Percentiles rank a stretch among this genome's conserved stretches.
phyloP scores from a whole-genome alignment of 2,113 vertebrate genomes.

The Myodes glareolus region DNA sequence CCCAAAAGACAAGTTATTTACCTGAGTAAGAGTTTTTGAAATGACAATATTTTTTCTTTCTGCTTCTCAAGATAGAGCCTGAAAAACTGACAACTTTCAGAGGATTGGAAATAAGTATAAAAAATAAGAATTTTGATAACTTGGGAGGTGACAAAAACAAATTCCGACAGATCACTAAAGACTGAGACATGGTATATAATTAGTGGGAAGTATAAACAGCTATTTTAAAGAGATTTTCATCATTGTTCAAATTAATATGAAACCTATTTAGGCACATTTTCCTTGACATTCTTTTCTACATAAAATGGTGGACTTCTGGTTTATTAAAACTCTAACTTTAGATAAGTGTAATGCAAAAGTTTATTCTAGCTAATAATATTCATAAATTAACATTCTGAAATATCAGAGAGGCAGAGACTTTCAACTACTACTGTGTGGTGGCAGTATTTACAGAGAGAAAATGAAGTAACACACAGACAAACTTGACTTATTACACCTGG shows the following conservation, averaged over 20 bases:
- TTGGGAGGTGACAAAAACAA: neutral
- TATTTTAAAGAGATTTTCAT: neutral
- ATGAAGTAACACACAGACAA: neutral
- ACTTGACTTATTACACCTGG: fast-evolving
- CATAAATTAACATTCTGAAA: neutral
- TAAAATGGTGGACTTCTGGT: neutral
- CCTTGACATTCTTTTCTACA: neutral
- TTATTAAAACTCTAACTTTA: neutral
- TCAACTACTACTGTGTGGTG: fast-evolving
- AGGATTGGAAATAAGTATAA: neutral
- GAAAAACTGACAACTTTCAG: neutral
- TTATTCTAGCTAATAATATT: neutral
- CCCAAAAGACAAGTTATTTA: constrained; percentile 3
- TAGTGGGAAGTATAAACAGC: neutral
- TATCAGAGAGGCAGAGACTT: neutral
- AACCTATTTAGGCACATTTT: neutral
- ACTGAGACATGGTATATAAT: neutral
- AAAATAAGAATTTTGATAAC: neutral
- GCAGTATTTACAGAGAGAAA: neutral
- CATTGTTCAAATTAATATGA: neutral
- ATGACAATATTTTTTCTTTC: neutral
- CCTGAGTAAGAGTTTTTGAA: constrained; percentile 2
- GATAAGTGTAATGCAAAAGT: neutral
- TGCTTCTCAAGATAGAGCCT: neutral
- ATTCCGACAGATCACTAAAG: neutral